These are phyloP conservation scores for Mixornis gularis DNA, from an alignment of 2,113 vertebrate species.

Conservation along the genomic window DNA sequence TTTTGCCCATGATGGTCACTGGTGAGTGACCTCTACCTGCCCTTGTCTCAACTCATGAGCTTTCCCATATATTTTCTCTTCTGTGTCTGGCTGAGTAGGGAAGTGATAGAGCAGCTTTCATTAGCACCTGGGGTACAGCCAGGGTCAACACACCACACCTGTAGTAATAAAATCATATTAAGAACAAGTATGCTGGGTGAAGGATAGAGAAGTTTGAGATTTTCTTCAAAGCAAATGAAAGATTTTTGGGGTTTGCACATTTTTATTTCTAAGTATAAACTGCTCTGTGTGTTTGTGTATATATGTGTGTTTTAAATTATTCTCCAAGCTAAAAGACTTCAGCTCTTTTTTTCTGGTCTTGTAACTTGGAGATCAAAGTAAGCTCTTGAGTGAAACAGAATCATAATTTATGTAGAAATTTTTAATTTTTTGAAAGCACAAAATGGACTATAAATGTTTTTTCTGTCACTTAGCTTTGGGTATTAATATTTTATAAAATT, in stretches of 20 bases:
- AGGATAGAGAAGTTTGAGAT: not conserved
- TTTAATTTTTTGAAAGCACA: not conserved
- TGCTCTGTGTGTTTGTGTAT: not conserved
- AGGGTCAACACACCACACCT: too few relatives aligned
- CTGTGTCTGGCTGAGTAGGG: not conserved
- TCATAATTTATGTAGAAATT: not conserved
- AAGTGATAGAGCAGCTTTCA: not conserved
- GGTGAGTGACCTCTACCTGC: not conserved
- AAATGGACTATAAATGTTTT: not conserved
- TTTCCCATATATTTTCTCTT: not conserved
- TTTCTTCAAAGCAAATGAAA: not conserved
- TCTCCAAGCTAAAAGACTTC: not conserved
- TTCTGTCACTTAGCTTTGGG: not conserved
- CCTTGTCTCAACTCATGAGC: rapidly evolving
- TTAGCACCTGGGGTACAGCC: not conserved
- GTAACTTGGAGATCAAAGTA: not conserved
- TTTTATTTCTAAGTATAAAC: not conserved
- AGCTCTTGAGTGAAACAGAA: not conserved
- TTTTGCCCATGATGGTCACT: not conserved
- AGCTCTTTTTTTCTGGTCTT: not conserved
- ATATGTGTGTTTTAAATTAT: not conserved
- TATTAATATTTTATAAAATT: conserved; percentile 1
- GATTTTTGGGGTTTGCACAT: rapidly evolving
- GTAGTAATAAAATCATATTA: not conserved
- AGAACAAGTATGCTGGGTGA: not conserved